Evolutionary conservation across 2,113 vertebrate species (phyloP).

Genomic region (Cyanoramphus novaezelandiae): DNA sequence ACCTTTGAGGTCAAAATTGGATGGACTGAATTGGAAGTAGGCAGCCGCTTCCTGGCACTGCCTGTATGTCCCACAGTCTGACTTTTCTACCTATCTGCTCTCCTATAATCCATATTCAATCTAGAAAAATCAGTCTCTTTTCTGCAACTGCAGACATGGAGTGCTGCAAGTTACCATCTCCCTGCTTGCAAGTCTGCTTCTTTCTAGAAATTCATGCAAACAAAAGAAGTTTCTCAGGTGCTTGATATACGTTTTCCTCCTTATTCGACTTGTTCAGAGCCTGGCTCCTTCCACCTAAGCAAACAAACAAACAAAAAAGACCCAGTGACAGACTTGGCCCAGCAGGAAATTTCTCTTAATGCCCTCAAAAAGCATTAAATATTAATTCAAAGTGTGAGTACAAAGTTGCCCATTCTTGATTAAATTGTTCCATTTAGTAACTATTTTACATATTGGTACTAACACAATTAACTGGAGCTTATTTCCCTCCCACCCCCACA

Average conservation of each 20-base stretch:
- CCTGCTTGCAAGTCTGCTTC: fast-evolving
- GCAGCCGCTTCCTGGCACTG: background rate
- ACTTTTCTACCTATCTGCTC: background rate
- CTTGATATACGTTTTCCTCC: background rate
- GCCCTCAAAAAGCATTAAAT: background rate
- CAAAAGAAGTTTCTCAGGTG: background rate
- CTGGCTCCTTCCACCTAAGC: background rate
- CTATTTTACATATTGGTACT: background rate
- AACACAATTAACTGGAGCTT: background rate
- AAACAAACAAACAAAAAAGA: background rate
- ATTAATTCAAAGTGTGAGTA: background rate
- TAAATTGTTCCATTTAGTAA: background rate
- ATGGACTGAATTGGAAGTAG: background rate
- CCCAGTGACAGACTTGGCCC: background rate
- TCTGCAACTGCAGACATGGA: background rate
- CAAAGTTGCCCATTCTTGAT: background rate
- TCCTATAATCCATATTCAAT: background rate
- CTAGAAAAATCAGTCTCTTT: background rate
- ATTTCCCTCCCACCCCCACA: background rate
- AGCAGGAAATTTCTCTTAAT: background rate
- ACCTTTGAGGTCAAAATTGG: background rate
- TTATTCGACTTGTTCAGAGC: background rate
- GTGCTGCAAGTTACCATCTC: background rate
- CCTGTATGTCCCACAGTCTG: no score
- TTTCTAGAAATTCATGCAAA: background rate